Conservation (phyloP, 2,888 invertebrate genomes). For the Metopia argyrocephala region DNA sequence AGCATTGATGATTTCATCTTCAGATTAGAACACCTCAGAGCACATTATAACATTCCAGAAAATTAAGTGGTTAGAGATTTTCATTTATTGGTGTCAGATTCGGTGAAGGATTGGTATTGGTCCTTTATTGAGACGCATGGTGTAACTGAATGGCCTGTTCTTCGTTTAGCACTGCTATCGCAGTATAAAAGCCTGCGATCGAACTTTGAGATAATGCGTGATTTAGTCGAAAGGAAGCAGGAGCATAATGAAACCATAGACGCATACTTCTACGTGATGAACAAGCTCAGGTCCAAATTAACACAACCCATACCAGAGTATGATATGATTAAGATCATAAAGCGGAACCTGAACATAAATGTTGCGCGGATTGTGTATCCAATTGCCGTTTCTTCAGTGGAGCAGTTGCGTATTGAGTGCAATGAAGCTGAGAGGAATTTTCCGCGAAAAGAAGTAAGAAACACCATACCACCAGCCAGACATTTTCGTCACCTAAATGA, state of each 20-base stretch:
- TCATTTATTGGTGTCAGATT: background rate
- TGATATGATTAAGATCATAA: background rate
- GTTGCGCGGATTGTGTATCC: background rate
- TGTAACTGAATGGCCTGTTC: background rate
- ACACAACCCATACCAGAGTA: too few species aligned
- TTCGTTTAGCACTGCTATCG: background rate
- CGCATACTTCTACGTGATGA: background rate
- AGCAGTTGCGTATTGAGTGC: slow-evolving; percentile 1
- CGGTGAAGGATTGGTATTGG: background rate
- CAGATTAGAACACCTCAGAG: background rate
- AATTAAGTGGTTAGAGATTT: slow-evolving; percentile 7
- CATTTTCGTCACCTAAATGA: background rate
- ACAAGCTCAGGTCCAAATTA: background rate
- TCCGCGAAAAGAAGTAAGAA: background rate
- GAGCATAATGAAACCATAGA: background rate
- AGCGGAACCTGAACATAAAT: background rate
- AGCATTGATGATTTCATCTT: too few species aligned
- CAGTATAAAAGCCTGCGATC: background rate
- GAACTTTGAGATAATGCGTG: slow-evolving; percentile 17
- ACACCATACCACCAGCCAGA: background rate
- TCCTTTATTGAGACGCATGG: background rate
- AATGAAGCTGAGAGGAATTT: background rate
- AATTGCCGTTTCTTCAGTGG: background rate
- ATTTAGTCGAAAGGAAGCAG: slow-evolving; percentile 6
- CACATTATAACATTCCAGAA: slow-evolving; percentile 5